Conservation (phyloP, 1,140 invertebrate genomes). For the Drosophila paulistorum region DNA sequence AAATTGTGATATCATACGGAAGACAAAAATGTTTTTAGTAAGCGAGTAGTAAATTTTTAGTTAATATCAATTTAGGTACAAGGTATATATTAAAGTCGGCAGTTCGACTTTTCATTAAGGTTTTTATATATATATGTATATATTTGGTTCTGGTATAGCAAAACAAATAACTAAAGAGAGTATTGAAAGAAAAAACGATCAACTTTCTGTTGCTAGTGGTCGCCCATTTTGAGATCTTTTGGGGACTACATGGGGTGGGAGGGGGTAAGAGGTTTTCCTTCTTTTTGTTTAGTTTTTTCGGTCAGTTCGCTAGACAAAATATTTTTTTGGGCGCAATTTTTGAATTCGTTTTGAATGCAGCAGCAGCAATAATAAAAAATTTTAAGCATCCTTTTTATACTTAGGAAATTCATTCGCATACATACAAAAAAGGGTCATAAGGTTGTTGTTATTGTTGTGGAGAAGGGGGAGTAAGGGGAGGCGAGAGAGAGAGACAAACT, state of each 20-base stretch:
- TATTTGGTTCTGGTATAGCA: not conserved
- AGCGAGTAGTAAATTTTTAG: too few relatives aligned
- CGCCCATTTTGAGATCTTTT: too few relatives aligned
- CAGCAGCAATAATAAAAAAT: slow-evolving; percentile 57
- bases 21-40: too few relatives aligned
- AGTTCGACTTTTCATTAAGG: not conserved
- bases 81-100: not conserved
- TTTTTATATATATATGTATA: not conserved
- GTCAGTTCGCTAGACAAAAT: slow-evolving; percentile 53
- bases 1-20: too few relatives aligned
- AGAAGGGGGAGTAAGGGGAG: not conserved
- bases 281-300: not conserved
- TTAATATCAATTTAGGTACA: not conserved
- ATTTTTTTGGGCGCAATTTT: slow-evolving; percentile 60
- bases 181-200: not conserved
- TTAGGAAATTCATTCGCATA: slow-evolving; percentile 26
- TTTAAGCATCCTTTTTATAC: slow-evolving; percentile 67
- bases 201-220: not conserved
- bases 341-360: slow-evolving; percentile 39
- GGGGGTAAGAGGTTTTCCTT: too few relatives aligned
- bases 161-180: not conserved
- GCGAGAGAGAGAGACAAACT: not conserved
- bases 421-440: not conserved
- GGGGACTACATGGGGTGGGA: too few relatives aligned
- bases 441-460: too few relatives aligned